phyloP scores from a whole-genome alignment of 2,797 vertebrate species.

The Fistularia commersonii region DNA sequence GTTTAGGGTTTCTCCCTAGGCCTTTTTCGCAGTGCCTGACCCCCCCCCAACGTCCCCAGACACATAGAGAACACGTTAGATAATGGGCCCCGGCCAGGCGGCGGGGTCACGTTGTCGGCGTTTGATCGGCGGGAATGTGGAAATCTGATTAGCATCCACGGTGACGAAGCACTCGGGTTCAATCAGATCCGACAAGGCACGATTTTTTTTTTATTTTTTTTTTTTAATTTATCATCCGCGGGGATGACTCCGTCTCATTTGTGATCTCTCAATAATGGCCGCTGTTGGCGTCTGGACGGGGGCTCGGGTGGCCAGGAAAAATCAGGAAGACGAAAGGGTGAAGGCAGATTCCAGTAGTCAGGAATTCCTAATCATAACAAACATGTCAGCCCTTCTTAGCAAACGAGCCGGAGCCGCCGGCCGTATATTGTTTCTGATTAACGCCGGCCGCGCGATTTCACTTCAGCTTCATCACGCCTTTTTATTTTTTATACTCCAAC shows the following conservation, averaged over 20 bases:
- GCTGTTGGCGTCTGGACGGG: no score
- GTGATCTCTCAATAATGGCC: no score
- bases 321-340: conserved; percentile 57
- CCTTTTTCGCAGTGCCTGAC: conserved; percentile 92
- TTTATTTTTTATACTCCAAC: no score
- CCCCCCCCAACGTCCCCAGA: no score
- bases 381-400: conserved; percentile 72
- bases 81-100: conserved; percentile 78
- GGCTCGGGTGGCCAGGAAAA: conserved; percentile 48
- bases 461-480: conserved; percentile 49
- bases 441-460: conserved; percentile 51
- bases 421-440: conserved; percentile 75
- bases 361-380: conserved; percentile 76
- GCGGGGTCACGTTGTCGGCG: conserved; percentile 80
- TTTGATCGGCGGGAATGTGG: conserved; percentile 94
- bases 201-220: no score
- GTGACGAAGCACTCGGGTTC: conserved; percentile 85
- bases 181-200: conserved; percentile 85
- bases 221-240: no score
- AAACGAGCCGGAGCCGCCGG: conserved; percentile 39
- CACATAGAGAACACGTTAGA: conserved; percentile 92
- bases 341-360: conserved; percentile 77
- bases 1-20: conserved; percentile 91
- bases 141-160: conserved; percentile 95
- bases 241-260: conserved; percentile 18